A percentile compares a stretch with the other conserved stretches of the same genome.
These are phyloP conservation scores for Etia nguti DNA, from an alignment of 2,113 vertebrate genomes.

Conservation along the genomic window DNA sequence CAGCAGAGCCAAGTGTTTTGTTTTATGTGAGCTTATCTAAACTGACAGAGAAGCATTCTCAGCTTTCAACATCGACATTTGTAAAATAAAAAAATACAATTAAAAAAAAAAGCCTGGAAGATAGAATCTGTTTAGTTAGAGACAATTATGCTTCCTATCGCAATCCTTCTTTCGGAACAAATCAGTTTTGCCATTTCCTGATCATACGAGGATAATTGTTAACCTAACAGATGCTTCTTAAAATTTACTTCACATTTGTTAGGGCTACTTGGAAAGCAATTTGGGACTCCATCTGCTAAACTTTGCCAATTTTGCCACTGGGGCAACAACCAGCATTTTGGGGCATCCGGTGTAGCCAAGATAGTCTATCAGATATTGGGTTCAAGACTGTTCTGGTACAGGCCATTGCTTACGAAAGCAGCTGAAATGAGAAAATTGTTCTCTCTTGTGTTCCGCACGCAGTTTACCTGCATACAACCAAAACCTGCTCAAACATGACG, in stretches of 20 bases:
- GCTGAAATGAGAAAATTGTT: background rate
- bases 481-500: background rate
- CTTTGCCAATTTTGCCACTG: background rate
- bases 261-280: background rate
- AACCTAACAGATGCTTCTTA: background rate
- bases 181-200: background rate
- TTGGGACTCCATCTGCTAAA: background rate
- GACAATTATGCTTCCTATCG: background rate
- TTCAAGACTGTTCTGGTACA: background rate
- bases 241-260: background rate
- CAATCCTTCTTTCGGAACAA: background rate
- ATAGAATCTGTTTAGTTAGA: background rate
- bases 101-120: background rate
- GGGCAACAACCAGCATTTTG: background rate
- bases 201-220: background rate
- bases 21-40: background rate
- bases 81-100: background rate
- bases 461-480: background rate
- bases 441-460: background rate
- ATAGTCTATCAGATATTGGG: background rate
- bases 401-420: background rate
- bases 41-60: background rate
- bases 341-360: background rate
- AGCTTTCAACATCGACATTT: conserved; percentile 13
- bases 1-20: background rate